Conservation (phyloP, 2,888 invertebrate genomes). For the Oscheius myriophilus region DNA sequence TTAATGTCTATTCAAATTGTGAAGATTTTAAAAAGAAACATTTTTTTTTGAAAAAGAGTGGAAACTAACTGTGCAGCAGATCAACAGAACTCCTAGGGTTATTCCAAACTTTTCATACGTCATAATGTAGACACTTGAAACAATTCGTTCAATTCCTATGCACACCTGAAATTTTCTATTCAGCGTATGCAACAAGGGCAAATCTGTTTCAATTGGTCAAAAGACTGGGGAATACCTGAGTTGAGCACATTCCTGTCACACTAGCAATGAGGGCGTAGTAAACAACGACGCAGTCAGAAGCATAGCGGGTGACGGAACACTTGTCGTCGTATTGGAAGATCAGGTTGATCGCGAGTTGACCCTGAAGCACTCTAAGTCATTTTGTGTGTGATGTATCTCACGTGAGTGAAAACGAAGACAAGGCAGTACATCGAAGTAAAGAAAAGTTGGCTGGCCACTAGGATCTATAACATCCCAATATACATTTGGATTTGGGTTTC, state of each 20-base stretch:
- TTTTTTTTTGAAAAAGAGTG: background rate
- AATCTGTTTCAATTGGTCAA: too few species aligned
- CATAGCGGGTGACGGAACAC: slow-evolving; percentile 16
- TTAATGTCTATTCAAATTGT: too few species aligned
- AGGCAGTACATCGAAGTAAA: slow-evolving; percentile 21
- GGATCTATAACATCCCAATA: slow-evolving; percentile 15
- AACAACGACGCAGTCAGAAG: slow-evolving; percentile 14
- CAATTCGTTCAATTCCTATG: slow-evolving; percentile 15
- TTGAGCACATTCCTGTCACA: slow-evolving; percentile 18
- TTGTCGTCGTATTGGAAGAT: slow-evolving; percentile 7
- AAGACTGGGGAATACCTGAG: slow-evolving; percentile 1
- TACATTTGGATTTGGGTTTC: too few species aligned
- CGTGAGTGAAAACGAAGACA: slow-evolving; percentile 24
- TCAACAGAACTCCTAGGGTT: background rate
- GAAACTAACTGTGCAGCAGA: background rate
- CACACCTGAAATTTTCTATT: slow-evolving; percentile 8
- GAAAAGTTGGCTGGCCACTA: slow-evolving; percentile 10
- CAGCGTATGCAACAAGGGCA: background rate
- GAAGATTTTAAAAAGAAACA: too few species aligned
- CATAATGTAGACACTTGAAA: slow-evolving; percentile 12
- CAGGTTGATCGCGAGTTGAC: slow-evolving; percentile 15
- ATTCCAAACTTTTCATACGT: slow-evolving; percentile 14
- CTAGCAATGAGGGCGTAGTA: slow-evolving; percentile 10
- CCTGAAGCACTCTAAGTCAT: background rate
- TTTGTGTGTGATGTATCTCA: background rate